Conservation (phyloP, 2,888 invertebrate genomes). For the Caenorhabditis sp. region DNA sequence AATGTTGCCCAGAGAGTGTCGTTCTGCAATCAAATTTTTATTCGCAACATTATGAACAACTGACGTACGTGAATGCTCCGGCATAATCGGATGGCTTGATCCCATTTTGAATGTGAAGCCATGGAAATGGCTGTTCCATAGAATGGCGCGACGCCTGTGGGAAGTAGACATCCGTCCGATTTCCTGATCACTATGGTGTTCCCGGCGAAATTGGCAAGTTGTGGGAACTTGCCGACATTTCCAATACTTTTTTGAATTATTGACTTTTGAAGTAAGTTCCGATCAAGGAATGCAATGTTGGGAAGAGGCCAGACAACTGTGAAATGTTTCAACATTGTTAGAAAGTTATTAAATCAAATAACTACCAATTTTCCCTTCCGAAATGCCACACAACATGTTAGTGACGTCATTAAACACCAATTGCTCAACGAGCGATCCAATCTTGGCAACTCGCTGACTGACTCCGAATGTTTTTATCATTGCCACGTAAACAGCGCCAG, state of each 20-base stretch:
- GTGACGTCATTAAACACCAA: slow-evolving; percentile 86
- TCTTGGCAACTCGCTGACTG: slow-evolving; percentile 84
- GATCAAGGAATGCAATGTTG: slow-evolving; percentile 85
- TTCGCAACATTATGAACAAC: not conserved
- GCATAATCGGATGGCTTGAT: slow-evolving; percentile 88
- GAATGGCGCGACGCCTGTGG: slow-evolving; percentile 86
- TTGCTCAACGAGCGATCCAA: slow-evolving; percentile 85
- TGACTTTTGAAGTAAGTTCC: slow-evolving; percentile 84
- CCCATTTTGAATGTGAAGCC: slow-evolving; percentile 85
- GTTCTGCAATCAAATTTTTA: slow-evolving; percentile 68
- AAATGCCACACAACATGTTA: slow-evolving; percentile 83
- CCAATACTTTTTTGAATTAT: slow-evolving; percentile 81
- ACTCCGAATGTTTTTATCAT: slow-evolving; percentile 85
- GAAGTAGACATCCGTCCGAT: slow-evolving; percentile 90
- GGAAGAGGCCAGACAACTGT: slow-evolving; percentile 88
- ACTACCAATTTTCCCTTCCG: slow-evolving; percentile 84
- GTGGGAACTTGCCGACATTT: slow-evolving; percentile 76
- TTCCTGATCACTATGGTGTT: slow-evolving; percentile 88
- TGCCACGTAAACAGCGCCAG: slow-evolving; percentile 80
- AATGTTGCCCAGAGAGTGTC: slow-evolving; percentile 90
- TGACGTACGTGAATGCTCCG: slow-evolving; percentile 83
- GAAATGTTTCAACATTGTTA: no score
- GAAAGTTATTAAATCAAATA: no score
- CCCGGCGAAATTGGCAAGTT: slow-evolving; percentile 66
- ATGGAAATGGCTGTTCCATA: slow-evolving; percentile 81